Percentiles rank a stretch among this genome's conserved stretches.
Evolutionary conservation across 2,888 invertebrate species (phyloP).

Genomic region (Portevinia maculata): DNA sequence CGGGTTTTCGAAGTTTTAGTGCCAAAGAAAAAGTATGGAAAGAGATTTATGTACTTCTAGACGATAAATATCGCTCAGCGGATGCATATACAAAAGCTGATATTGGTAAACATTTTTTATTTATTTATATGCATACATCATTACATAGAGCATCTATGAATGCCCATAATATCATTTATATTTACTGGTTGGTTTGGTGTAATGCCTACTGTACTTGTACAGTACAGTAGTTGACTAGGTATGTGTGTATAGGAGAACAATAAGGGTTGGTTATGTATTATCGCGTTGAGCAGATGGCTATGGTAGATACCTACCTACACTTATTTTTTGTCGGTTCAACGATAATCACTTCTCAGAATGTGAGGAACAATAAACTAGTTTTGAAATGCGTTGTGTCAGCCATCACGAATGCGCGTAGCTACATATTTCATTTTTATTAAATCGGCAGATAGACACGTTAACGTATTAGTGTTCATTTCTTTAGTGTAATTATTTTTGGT

Average conservation of each 20-base stretch:
- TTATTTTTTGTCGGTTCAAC: slow-evolving; percentile 8
- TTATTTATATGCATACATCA: not conserved
- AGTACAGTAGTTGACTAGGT: not conserved
- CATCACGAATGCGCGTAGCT: not conserved
- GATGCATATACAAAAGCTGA: slow-evolving; percentile 14
- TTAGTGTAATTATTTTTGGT: not conserved
- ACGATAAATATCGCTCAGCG: slow-evolving; percentile 36
- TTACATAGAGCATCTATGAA: too few species aligned
- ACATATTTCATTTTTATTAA: too few species aligned
- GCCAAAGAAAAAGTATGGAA: slow-evolving; percentile 44
- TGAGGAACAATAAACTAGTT: not conserved
- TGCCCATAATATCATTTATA: too few species aligned
- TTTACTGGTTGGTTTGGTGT: not conserved
- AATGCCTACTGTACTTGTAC: too few species aligned
- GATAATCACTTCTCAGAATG: slow-evolving; percentile 18
- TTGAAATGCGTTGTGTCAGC: not conserved
- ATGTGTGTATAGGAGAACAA: not conserved
- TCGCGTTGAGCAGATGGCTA: slow-evolving; percentile 9
- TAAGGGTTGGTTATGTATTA: not conserved
- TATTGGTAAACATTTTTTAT: slow-evolving; percentile 20
- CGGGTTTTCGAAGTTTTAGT: slow-evolving; percentile 20
- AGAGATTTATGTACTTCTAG: slow-evolving; percentile 36
- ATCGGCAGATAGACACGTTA: not conserved
- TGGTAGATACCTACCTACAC: too few species aligned
- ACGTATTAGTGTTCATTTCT: not conserved